A percentile compares a stretch with the other conserved stretches of the same genome.
Conservation (phyloP, 2,113 vertebrate genomes). For the Lanius collurio region DNA sequence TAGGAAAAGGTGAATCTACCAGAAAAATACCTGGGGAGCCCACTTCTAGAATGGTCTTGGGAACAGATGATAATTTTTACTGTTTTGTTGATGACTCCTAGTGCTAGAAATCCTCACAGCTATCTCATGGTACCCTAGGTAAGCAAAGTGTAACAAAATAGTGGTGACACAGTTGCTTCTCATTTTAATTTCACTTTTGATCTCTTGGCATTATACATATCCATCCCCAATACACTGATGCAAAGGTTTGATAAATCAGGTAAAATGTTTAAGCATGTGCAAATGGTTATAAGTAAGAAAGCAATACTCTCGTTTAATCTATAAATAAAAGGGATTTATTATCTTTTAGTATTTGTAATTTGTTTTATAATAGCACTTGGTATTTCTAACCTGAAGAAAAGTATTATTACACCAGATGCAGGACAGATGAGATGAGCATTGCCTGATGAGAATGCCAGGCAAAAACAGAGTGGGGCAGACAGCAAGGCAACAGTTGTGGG, state of each 20-base stretch:
- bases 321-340: neutral
- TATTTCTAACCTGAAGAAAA: neutral
- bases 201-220: neutral
- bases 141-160: neutral
- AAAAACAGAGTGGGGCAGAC: neutral
- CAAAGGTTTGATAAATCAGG: neutral
- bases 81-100: neutral
- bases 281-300: neutral
- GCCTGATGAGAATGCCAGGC: neutral
- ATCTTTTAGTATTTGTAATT: neutral
- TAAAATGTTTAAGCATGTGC: neutral
- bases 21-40: neutral
- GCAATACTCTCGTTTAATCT: neutral
- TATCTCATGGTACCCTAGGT: neutral
- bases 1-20: neutral
- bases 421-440: neutral
- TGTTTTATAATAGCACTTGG: neutral
- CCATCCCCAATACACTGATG: neutral
- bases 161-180: neutral
- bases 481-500: neutral
- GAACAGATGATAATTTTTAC: neutral
- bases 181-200: neutral
- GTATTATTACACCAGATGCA: neutral
- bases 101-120: neutral
- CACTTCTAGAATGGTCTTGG: neutral